These are phyloP conservation scores for Apamea epomidion DNA, from an alignment of 2,888 invertebrate genomes.

Conservation along the genomic window DNA sequence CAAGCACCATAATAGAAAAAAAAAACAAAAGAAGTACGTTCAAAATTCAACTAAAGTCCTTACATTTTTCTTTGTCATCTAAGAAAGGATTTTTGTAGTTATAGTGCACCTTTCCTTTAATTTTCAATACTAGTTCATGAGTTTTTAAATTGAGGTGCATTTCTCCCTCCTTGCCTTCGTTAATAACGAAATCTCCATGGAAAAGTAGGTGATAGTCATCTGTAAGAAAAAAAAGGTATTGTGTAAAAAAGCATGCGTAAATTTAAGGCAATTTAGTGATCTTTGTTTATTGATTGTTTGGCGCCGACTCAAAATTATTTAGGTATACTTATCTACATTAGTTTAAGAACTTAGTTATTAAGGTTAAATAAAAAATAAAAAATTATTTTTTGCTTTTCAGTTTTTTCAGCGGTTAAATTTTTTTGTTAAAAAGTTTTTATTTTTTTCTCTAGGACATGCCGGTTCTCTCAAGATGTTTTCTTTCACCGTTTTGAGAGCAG, in stretches of 20 bases:
- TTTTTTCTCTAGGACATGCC: too few relatives aligned
- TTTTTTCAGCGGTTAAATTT: too few relatives aligned
- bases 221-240: neutral
- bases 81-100: constrained; percentile 32
- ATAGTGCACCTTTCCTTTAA: constrained; percentile 35
- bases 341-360: too few relatives aligned
- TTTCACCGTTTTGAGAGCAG: too few relatives aligned
- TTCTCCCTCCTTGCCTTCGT: neutral
- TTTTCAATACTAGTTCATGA: constrained; percentile 10
- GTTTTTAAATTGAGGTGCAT: constrained; percentile 12
- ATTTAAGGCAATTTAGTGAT: too few relatives aligned
- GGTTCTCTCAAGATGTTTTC: too few relatives aligned
- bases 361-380: too few relatives aligned
- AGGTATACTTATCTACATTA: too few relatives aligned
- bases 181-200: neutral
- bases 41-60: neutral
- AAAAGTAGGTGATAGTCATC: constrained; percentile 15
- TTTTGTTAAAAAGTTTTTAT: too few relatives aligned
- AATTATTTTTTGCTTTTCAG: too few relatives aligned
- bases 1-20: neutral
- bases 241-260: neutral
- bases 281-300: too few relatives aligned
- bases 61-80: constrained; percentile 45
- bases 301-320: too few relatives aligned
- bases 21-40: neutral